Evolutionary conservation across 2,888 invertebrate genomes (phyloP), one percentile per base, ranked within the genome.

Genomic region (Microctonus hyperodae): DNA sequence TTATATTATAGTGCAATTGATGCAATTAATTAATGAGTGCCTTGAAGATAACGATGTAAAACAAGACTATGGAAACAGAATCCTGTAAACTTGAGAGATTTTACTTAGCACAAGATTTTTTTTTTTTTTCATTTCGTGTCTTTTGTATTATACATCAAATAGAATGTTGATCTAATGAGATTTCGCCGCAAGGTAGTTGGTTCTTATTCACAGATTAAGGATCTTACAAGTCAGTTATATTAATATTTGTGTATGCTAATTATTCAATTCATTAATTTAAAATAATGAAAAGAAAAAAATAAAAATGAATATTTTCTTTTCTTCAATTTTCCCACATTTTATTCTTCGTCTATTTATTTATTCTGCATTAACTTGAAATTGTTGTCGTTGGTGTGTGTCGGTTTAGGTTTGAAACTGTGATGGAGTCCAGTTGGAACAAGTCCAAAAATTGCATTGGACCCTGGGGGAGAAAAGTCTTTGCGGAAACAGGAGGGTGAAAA

Each of bases 111-210:
- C 65, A 68, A 63, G 67, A 66, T 64, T 71, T 69, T 67, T 69
- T 71, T 66, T 60, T 63, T 64, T 60, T 61, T 58, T 67, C 64
- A 56, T 56, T 67, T 70, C 69, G 71, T 70, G 73, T 73, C 71
- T 66, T 50, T 53, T 56, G 61, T 16, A 44, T 68, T 73, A 69
- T 71, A 70, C 68, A 70, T 64, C 66, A 68, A 6, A 63, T 50
- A 56, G 64, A 44, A 68, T 5, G 63, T 66, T 71, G 68, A 68
- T 67, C 66, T 70, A 73, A 73, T 71, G 71, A 73, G 70, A 71
- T 71, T 70, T 66, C 61, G 65, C 68, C 64, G 62, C 53, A 31
- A 58, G 64, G 65, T 65, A 68, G 69, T 69, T 72, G 71, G 71
- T 70, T 72, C 69, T 70, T 64, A 65, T 67, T 69, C 66, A 65